A percentile compares a stretch with the other conserved stretches of the same genome.
Evolutionary conservation across 2,113 vertebrate genomes (phyloP).

Genomic region (Psilopogon haemacephalus): DNA sequence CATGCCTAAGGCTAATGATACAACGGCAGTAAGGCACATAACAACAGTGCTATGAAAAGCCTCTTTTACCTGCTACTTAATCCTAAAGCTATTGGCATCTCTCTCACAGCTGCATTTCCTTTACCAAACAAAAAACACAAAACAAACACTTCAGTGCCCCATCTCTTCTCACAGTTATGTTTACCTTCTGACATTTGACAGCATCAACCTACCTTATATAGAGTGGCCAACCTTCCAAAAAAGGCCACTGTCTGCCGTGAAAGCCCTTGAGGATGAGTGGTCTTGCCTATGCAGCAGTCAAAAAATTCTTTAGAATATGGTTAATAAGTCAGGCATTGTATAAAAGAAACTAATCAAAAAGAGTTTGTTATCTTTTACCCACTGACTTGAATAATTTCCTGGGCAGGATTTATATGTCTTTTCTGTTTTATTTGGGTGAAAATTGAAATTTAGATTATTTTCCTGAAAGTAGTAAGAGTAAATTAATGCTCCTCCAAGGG

Average conservation of each 20-base stretch:
- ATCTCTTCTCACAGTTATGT: background rate
- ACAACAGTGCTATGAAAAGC: background rate
- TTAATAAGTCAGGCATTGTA: background rate
- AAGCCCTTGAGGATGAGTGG: background rate
- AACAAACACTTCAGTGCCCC: background rate
- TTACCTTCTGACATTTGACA: background rate
- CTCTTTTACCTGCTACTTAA: background rate
- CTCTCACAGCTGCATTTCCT: background rate
- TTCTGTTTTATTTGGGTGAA: background rate
- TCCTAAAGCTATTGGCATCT: background rate
- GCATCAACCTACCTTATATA: background rate
- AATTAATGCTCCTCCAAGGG: background rate
- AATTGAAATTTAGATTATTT: background rate
- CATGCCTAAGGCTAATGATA: background rate
- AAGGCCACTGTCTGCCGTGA: background rate
- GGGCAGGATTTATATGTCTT: background rate
- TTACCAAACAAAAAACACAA: background rate
- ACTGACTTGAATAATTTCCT: background rate
- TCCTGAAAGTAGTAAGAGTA: background rate
- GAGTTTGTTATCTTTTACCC: background rate
- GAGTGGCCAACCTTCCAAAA: background rate
- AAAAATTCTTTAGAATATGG: background rate
- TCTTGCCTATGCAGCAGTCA: background rate
- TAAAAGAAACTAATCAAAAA: background rate
- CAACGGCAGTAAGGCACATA: background rate